These are phyloP conservation scores for Psilopogon haemacephalus DNA, from an alignment of 2,113 vertebrate species.

Conservation along the genomic window DNA sequence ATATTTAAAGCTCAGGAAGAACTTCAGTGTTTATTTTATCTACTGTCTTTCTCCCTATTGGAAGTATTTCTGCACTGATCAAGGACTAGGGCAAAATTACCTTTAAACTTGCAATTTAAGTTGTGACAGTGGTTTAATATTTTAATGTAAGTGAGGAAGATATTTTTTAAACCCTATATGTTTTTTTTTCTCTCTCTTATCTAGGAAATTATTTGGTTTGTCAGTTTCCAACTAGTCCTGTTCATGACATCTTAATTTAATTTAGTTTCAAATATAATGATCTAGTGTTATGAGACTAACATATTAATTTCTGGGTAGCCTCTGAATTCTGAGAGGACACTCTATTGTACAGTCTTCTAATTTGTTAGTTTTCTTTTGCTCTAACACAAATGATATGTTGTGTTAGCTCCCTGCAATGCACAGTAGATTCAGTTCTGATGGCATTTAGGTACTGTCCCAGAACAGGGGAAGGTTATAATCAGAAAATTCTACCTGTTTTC, in stretches of 20 bases:
- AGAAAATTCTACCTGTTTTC: neutral
- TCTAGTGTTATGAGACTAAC: neutral
- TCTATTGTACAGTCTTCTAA: neutral
- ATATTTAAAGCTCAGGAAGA: neutral
- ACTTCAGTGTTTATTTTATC: neutral
- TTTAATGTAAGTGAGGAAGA: neutral
- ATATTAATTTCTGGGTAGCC: neutral
- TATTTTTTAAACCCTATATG: too few relatives aligned
- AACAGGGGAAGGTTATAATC: fast-evolving
- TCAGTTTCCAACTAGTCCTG: neutral
- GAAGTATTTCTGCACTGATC: neutral
- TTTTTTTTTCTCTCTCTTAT: neutral
- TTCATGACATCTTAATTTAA: neutral
- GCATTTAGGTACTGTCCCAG: neutral
- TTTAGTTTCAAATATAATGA: neutral
- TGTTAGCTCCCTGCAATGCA: fast-evolving
- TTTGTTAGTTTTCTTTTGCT: neutral
- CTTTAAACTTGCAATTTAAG: neutral
- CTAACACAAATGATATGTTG: neutral
- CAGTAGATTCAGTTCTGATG: neutral
- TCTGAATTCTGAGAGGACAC: neutral
- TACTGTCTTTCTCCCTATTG: neutral
- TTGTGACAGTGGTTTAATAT: neutral
- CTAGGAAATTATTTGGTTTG: neutral
- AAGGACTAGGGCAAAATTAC: neutral